These are phyloP conservation scores for Suncus etruscus DNA, from an alignment of 2,113 vertebrate species.

Conservation along the genomic window DNA sequence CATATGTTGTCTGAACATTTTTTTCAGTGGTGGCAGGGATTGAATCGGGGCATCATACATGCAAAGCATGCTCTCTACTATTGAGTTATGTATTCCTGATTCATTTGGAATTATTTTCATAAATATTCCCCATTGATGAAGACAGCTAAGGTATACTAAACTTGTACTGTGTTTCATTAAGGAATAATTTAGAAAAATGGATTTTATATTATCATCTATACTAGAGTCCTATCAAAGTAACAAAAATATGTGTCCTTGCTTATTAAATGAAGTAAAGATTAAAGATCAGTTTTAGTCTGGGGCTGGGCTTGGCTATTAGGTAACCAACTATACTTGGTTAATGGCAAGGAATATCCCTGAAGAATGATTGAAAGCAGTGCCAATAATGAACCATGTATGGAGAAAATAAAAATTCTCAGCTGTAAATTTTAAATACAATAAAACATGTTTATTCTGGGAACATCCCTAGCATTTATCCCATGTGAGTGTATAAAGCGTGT, in stretches of 20 bases:
- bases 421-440: not conserved
- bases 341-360: not conserved
- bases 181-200: conserved; percentile 28
- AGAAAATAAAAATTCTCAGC: conserved; percentile 41
- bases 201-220: conserved; percentile 23
- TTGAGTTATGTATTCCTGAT: too few species aligned
- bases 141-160: not conserved
- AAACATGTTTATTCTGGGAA: not conserved
- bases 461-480: conserved; percentile 2
- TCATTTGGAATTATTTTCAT: conserved; percentile 47
- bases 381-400: not conserved
- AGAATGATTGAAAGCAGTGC: not conserved
- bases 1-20: too few species aligned
- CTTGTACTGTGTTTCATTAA: too few species aligned
- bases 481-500: conserved; percentile 25
- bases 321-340: not conserved
- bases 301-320: not conserved
- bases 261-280: not conserved
- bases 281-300: not conserved
- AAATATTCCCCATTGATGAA: not conserved
- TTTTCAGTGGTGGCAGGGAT: too few species aligned
- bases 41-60: too few species aligned
- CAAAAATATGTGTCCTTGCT: not conserved
- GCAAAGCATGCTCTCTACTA: too few species aligned
- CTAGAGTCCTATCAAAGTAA: not conserved